These are phyloP conservation scores for Ictalurus furcatus DNA, from an alignment of 2,113 vertebrate species.

Conservation along the genomic window DNA sequence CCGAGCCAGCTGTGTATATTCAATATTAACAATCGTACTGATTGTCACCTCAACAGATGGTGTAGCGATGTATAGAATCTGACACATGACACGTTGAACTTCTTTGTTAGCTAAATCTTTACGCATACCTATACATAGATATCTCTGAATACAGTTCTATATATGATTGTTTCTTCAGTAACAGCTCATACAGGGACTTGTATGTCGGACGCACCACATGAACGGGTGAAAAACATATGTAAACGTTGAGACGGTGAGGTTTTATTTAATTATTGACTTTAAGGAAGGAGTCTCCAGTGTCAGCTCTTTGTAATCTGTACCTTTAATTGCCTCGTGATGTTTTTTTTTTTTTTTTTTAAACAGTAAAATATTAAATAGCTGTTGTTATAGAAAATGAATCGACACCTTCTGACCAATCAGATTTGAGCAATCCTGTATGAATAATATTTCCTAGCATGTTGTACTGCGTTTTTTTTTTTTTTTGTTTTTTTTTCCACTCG, in stretches of 20 bases:
- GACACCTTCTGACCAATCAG: not conserved
- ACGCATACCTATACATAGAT: not conserved
- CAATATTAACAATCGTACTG: not conserved
- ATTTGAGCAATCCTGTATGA: not conserved
- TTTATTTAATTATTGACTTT: not conserved
- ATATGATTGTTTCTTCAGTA: not conserved
- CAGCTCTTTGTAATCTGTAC: not conserved
- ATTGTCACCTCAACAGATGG: not conserved
- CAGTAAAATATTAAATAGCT: too few species aligned
- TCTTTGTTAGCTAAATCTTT: not conserved
- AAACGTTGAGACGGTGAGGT: not conserved
- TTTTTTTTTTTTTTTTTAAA: too few species aligned
- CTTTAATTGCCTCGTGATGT: not conserved
- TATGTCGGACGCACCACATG: not conserved
- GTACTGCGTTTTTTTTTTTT: not conserved
- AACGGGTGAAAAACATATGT: not conserved
- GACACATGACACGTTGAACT: not conserved
- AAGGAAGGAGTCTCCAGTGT: not conserved
- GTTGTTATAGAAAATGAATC: not conserved
- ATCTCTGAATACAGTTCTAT: not conserved
- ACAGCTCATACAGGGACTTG: not conserved
- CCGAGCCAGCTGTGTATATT: conserved; percentile 18
- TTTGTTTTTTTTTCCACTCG: too few species aligned
- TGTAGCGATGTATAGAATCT: not conserved
- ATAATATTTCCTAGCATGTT: not conserved